Evolutionary conservation across 2,888 invertebrate genomes (phyloP), one percentile per base, ranked within the genome.

Genomic region (Eretmocerus hayati): DNA sequence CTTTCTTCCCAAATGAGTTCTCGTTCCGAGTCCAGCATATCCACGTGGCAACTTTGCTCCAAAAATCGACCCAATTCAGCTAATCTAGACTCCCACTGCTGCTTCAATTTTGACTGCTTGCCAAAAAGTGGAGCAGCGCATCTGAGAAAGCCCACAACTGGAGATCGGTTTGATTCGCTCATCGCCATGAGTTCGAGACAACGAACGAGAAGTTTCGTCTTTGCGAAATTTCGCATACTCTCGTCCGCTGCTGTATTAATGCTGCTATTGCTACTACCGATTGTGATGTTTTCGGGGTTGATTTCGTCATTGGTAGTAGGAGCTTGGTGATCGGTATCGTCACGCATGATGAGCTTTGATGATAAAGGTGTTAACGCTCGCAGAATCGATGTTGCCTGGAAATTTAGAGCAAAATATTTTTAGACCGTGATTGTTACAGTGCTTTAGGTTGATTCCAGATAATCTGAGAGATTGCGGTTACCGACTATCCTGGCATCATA

Each of bases 141-240:
- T 42, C 61, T 56, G 5, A 69, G 47, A 46, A 68, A 68, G 2
- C 53, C 51, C 0, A 66, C 37, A 1, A 66, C 59, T 0, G 60
- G 52, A 1, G 59, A 6, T 4, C 65, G 62, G 53, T 64, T 65
- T 26, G 52, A 55, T 26, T 61, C 59, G 8, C 6, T 11, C 1
- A 61, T 57, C n/a, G 55, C 57, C 20, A 64, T 47, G 15, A 69
- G 52, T 41, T 67, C 66, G n/a, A 67, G 51, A 46, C 68, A 67
- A 37, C 65, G 61, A 5, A 57, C 59, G 2, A 69, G 43, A 2
- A 67, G 59, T 55, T 67, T 66, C 6, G 64, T 60, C 3, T 61
- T 62, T 1, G 60, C 57, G 30, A 68, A 68, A 39, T 67, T 62
- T 42, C 62, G n/a, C n/a, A n/a, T n/a, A n/a, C n/a, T 65, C 36